Base-by-base conservation (phyloP, 2,113 vertebrate genomes). In the Ptyas mucosa region DNA sequence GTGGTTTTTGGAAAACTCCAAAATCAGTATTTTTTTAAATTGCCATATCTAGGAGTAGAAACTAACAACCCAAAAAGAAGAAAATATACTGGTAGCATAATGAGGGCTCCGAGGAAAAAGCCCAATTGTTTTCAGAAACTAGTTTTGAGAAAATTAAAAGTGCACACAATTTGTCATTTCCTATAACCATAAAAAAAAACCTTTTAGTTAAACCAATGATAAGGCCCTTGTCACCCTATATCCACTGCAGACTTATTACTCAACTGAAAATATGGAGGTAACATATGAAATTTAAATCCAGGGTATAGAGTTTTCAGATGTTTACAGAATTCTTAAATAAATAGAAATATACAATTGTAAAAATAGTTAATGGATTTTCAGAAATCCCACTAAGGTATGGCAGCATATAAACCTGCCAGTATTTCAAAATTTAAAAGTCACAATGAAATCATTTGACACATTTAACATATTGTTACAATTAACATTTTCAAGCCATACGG, bases 361-460 rank as follows among this genome's bases (percentile, higher is more conserved):
- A 81, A 81, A 94, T 93, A 95, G 94, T 95, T 97, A 97, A 97
- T 97, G 94, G 96, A 95, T 95, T 96, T 97, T 96, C 96, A 0
- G 96, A 95, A 91, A 97, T 97, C 97, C 97, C 97, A 98, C 97
- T 97, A 97, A 97, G 96, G 96, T 97, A 96, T 46, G 94, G 91
- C 88, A 86, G 1, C 24, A 43, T 90, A 92, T 94, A 91, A 91
- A 94, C 51, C 43, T 53, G 90, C 46, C 51, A 39, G 20, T 39
- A 88, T 51, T 94, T 96, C 93, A 51, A 91, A 29, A 91, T 89
- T 85, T 87, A 94, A 75, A 89, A 89, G 92, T 95, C 93, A 1
- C 29, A 9, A 94, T 20, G 75, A 51, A 93, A 57, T 49, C 91
- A 92, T 95, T 64, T 92, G 90, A 94, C 95, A 94, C 95, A 94